phyloP scores from a whole-genome alignment of 2,113 vertebrate genomes.

The Laticauda laticaudata region DNA sequence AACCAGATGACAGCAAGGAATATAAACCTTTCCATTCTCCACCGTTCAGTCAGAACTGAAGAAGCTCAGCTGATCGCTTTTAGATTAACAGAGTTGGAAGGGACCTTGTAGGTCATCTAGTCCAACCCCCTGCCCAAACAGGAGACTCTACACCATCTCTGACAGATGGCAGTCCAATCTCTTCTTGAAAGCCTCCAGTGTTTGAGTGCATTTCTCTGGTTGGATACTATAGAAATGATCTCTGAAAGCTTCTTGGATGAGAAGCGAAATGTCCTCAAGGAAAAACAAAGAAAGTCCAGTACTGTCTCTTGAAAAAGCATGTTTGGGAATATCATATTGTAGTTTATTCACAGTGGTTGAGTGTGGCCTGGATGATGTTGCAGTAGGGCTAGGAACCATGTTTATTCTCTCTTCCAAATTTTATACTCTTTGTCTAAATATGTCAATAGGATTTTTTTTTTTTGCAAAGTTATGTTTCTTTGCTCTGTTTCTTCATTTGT shows the following conservation, averaged over 20 bases:
- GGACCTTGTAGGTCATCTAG: no score
- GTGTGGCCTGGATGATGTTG: neutral
- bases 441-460: neutral
- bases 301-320: neutral
- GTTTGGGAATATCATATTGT: neutral
- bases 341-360: neutral
- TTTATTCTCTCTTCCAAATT: neutral
- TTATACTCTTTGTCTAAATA: neutral
- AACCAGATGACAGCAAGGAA: neutral
- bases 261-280: neutral
- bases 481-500: conserved; percentile 5
- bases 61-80: neutral
- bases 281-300: no score
- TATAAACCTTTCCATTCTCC: neutral
- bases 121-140: no score
- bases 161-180: no score
- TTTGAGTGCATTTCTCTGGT: no score
- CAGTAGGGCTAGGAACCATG: neutral
- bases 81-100: no score
- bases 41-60: neutral
- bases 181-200: no score
- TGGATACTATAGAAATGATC: no score
- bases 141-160: no score
- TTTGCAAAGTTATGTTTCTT: conserved; percentile 4
- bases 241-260: neutral